Percentiles rank a stretch among this genome's conserved stretches.
Evolutionary conservation across 2,797 vertebrate genomes (phyloP).

Genomic region (Centropyge bicolor): DNA sequence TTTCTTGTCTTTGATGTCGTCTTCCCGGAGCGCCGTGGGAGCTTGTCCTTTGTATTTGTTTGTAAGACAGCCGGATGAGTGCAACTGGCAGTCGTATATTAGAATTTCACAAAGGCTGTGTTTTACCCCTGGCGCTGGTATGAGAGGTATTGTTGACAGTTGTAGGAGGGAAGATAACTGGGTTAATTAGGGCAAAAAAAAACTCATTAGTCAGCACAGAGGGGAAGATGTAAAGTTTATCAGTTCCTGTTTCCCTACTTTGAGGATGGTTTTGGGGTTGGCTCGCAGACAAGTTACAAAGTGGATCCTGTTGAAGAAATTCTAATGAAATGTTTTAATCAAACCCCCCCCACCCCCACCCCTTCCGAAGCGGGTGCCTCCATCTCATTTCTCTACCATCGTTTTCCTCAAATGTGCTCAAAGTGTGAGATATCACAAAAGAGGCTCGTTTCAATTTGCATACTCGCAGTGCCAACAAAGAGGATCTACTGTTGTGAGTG

Average conservation of each 20-base stretch:
- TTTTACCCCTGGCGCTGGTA: constrained; percentile 66
- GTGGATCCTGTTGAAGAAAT: constrained; percentile 75
- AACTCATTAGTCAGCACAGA: constrained; percentile 82
- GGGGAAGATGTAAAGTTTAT: constrained; percentile 82
- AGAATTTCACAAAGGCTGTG: constrained; percentile 76
- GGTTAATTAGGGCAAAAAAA: constrained; percentile 85
- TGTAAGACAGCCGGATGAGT: constrained; percentile 76
- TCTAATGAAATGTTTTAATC: constrained; percentile 78
- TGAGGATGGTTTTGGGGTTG: constrained; percentile 80
- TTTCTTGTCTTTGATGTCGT: constrained; percentile 68
- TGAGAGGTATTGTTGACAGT: constrained; percentile 83
- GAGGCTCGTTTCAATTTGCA: constrained; percentile 60
- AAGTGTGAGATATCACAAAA: constrained; percentile 59
- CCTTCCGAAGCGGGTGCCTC: neutral
- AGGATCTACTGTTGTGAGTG: constrained; percentile 40
- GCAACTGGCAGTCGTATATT: constrained; percentile 76
- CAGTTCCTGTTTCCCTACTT: constrained; percentile 80
- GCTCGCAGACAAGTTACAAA: constrained; percentile 78
- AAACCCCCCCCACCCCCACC: constrained; percentile 2
- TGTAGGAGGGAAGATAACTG: constrained; percentile 80
- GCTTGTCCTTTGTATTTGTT: constrained; percentile 73
- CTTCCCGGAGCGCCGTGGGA: constrained; percentile 51
- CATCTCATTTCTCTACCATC: constrained; percentile 20
- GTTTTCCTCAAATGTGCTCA: constrained; percentile 60
- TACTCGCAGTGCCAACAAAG: constrained; percentile 45